A percentile compares a stretch with the other conserved stretches of the same genome.
phyloP scores from a whole-genome alignment of 1,140 invertebrate species.

The Himalopsyche phryganea region DNA sequence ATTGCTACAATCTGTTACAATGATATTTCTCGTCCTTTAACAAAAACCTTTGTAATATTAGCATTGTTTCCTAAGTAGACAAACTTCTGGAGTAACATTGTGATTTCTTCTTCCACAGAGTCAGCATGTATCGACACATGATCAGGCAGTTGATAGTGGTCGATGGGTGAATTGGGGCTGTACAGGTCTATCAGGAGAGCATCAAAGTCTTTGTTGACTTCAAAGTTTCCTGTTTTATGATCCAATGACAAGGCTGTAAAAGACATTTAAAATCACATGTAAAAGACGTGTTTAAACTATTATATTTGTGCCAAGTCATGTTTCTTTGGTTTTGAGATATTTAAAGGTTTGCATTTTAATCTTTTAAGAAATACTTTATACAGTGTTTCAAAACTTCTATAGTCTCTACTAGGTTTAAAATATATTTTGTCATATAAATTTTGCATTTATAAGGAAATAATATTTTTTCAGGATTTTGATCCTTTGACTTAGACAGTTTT shows the following conservation, averaged over 20 bases:
- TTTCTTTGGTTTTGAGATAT: no score
- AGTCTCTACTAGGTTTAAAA: no score
- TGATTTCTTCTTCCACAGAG: conserved; percentile 37
- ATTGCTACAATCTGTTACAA: neutral
- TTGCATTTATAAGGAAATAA: no score
- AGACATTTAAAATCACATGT: no score
- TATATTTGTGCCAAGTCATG: no score
- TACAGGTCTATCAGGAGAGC: conserved; percentile 68
- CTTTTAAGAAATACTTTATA: no score
- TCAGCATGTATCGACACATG: neutral
- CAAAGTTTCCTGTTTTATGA: conserved; percentile 73
- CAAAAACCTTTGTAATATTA: conserved; percentile 75
- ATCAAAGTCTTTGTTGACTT: conserved; percentile 80
- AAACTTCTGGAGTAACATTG: conserved; percentile 74
- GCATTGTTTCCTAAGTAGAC: conserved; percentile 80
- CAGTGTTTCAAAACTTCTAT: no score
- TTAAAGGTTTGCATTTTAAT: no score
- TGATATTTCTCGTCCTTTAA: conserved; percentile 61
- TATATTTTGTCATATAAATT: no score
- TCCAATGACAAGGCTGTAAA: conserved; percentile 70
- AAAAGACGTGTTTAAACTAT: no score
- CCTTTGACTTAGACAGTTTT: no score
- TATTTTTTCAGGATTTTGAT: no score
- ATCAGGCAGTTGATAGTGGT: conserved; percentile 43
- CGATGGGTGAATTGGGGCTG: conserved; percentile 53